A percentile compares a stretch with the other conserved stretches of the same genome.
These are phyloP conservation scores for Enchytraeus crypticus DNA, from an alignment of 2,888 invertebrate genomes.

Conservation along the genomic window DNA sequence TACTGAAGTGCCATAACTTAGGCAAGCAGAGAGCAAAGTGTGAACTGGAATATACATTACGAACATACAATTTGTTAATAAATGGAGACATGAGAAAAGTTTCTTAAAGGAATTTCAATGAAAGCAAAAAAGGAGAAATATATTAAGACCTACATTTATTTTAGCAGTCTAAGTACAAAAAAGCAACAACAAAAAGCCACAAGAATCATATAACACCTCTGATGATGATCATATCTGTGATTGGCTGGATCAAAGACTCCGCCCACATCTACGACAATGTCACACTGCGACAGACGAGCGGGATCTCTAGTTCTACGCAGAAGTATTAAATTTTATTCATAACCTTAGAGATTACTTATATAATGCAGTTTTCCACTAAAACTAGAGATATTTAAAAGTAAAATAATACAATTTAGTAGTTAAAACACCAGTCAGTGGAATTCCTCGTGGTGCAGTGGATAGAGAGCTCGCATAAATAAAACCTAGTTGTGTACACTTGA, in stretches of 20 bases:
- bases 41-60: too few species aligned
- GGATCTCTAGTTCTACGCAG: conserved; percentile 54
- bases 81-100: too few species aligned
- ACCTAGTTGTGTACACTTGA: too few species aligned
- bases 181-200: background rate
- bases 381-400: background rate
- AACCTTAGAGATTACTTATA: background rate
- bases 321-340: background rate
- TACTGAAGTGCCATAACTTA: too few species aligned
- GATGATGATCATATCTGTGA: conserved; percentile 88
- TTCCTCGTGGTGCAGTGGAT: too few species aligned
- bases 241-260: conserved; percentile 67
- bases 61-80: too few species aligned
- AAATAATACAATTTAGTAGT: background rate
- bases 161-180: background rate
- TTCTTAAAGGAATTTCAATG: too few species aligned
- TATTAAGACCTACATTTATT: too few species aligned
- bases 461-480: too few species aligned
- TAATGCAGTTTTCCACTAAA: background rate
- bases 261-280: conserved; percentile 92
- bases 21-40: too few species aligned
- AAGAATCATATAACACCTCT: conserved; percentile 52
- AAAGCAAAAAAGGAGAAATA: too few species aligned
- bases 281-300: conserved; percentile 64
- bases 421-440: background rate